Base-by-base conservation (phyloP, 2,888 invertebrate species). In the Drosophila barbarae region DNA sequence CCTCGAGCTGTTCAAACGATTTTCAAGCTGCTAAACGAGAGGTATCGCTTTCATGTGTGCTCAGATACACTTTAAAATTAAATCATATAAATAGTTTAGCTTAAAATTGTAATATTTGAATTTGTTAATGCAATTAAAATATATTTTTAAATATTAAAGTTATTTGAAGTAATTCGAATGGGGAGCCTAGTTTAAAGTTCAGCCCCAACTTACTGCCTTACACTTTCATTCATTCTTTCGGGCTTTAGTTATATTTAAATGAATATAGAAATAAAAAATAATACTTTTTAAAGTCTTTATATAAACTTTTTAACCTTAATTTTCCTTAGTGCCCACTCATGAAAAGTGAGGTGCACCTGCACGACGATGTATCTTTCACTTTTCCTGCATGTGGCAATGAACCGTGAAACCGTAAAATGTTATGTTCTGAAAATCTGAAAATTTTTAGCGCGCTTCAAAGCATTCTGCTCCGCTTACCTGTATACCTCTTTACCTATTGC, bases 321-420 rank as follows among this genome's bases (percentile, higher is more conserved):
- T 23, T 53, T 26, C 18, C 13, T 10, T 9, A 1, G 26, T 46
- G 23, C 15, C n/a, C 18, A 10, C 30, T 30, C 30, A 46, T 46
- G 32, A 52, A n/a, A 41, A 18, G 28, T 21, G 44, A 64, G 52
- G 23, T 53, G 65, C 64, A 41, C 18, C 30, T 72, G 44, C 54
- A 56, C 38, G 63, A 30, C 63, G 55, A 66, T 80, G 72, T 84
- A 81, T 79, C 76, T 79, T 81, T 79, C 84, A 79, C 79, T 79
- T 83, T 68, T 84, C 77, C 83, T 83, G 83, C 77, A 80, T 76
- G 80, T 54, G 84, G 80, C 81, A 82, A 81, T 82, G 81, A 86
- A 84, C 85, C 86, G 85, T 82, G 80, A 82, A 82, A 86, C 86
- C 85, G 85, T 82, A 86, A 86, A 82, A 82, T 82, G 85, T 82